phyloP scores from a whole-genome alignment of 2,888 invertebrate species.

The Acleris literana region DNA sequence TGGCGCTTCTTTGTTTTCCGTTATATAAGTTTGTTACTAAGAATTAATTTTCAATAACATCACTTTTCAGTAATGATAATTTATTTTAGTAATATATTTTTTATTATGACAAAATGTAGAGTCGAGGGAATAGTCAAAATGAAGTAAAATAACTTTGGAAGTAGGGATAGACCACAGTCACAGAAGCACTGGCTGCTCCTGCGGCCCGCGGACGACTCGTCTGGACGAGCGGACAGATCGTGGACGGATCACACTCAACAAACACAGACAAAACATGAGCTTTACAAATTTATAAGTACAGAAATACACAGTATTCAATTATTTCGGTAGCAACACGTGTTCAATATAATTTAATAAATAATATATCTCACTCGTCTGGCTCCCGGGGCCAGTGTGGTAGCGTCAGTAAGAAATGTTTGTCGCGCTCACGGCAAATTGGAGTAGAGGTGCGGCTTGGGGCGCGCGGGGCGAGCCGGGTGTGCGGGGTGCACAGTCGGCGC shows the following conservation, averaged over 20 bases:
- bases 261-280: conserved; percentile 43
- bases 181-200: not conserved
- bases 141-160: conserved; percentile 4
- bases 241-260: conserved; percentile 70
- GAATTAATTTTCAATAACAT: conserved; percentile 6
- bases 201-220: conserved; percentile 11
- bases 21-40: conserved; percentile 9
- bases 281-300: conserved; percentile 11
- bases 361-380: conserved; percentile 18
- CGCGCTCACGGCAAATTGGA: conserved; percentile 52
- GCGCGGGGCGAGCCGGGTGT: conserved; percentile 11
- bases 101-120: conserved; percentile 2
- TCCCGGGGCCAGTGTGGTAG: not conserved
- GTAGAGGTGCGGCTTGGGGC: conserved; percentile 42
- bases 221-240: conserved; percentile 48
- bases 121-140: not conserved
- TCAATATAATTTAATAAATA: conserved; percentile 26
- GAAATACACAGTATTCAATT: conserved; percentile 37
- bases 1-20: conserved; percentile 15
- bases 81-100: conserved; percentile 16
- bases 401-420: not conserved
- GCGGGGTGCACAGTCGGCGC: conserved; percentile 1
- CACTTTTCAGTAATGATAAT: not conserved
- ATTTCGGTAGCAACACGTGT: conserved; percentile 12
- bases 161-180: conserved; percentile 7